These are phyloP conservation scores for Hyperoodon ampullatus DNA, from an alignment of 2,113 vertebrate species.

Conservation along the genomic window DNA sequence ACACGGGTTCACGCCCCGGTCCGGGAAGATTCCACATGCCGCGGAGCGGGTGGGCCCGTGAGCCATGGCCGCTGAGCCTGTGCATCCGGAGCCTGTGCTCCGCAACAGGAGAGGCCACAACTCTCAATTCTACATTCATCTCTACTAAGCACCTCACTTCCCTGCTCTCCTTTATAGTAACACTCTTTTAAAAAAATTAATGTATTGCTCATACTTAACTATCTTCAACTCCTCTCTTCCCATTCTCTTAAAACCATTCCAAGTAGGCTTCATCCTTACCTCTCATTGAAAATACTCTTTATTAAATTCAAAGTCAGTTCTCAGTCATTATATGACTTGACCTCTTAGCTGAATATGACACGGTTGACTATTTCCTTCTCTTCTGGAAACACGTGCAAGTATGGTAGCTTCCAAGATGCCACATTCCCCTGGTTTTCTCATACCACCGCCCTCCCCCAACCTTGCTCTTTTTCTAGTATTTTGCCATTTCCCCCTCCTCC, in stretches of 20 bases:
- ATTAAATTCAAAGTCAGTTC: neutral
- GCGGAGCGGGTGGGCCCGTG: too few species aligned
- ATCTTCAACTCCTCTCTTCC: neutral
- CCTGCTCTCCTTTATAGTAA: neutral
- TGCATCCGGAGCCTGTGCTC: too few species aligned
- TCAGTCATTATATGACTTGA: neutral
- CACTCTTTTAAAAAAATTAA: neutral
- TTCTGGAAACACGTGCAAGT: neutral
- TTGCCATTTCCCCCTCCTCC: neutral
- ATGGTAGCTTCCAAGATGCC: neutral
- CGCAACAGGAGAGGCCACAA: too few species aligned
- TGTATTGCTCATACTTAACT: neutral
- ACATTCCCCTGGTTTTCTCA: neutral
- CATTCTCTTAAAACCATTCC: neutral
- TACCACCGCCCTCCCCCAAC: too few species aligned
- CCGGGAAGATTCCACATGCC: too few species aligned
- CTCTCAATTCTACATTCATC: neutral
- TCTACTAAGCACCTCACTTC: neutral
- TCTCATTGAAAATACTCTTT: neutral
- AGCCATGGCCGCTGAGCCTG: too few species aligned
- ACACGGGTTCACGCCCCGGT: too few species aligned
- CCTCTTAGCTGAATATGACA: neutral
- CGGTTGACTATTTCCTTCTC: neutral
- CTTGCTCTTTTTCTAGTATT: neutral
- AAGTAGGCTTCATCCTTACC: neutral